phyloP scores from a whole-genome alignment of 2,113 vertebrate species.

The Callipepla californica region DNA sequence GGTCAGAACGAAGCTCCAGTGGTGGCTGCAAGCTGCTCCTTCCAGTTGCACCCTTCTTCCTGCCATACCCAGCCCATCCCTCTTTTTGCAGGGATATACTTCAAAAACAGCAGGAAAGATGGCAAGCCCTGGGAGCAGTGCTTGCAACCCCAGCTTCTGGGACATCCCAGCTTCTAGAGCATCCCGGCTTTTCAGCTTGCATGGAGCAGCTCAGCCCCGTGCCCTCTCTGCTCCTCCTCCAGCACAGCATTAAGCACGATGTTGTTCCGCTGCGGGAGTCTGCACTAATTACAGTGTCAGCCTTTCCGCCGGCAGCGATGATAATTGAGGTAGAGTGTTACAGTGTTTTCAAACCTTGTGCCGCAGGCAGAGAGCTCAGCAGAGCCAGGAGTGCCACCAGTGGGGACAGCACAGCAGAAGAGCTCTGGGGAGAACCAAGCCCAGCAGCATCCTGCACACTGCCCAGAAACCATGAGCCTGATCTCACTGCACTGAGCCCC shows the following conservation, averaged over 20 bases:
- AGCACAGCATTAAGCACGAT: background rate
- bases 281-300: constrained; percentile 60
- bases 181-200: background rate
- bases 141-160: no score
- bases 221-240: background rate
- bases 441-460: rapidly evolving
- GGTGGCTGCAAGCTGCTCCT: rapidly evolving
- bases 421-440: background rate
- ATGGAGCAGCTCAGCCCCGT: background rate
- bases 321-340: constrained; percentile 57
- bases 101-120: rapidly evolving
- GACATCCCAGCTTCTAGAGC: background rate
- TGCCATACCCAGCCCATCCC: rapidly evolving
- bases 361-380: background rate
- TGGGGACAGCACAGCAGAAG: background rate
- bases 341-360: constrained; percentile 57
- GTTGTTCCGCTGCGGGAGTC: constrained; percentile 13
- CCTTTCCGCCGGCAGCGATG: constrained; percentile 21
- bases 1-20: background rate
- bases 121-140: background rate
- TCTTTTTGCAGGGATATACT: rapidly evolving
- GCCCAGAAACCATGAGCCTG: background rate
- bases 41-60: rapidly evolving
- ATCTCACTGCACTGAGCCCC: background rate
- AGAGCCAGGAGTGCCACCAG: rapidly evolving